These are phyloP conservation scores for Eucidaris tribuloides DNA, from an alignment of 35 echinoderm and acorn worm species.

Conservation along the genomic window DNA sequence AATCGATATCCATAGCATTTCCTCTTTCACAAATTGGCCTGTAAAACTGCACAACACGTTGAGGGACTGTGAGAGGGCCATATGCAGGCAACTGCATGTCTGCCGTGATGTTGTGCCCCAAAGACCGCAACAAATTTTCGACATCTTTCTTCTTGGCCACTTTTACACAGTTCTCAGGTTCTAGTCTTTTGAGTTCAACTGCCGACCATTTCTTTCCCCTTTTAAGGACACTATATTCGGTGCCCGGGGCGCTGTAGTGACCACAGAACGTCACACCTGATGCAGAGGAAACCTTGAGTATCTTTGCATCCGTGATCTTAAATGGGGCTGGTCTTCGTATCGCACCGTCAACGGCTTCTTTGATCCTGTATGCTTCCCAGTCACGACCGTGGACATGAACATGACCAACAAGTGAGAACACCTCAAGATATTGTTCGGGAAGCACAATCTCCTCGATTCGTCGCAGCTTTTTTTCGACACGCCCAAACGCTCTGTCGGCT, in stretches of 20 bases:
- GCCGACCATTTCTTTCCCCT: conserved; percentile 5
- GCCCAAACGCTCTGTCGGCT: conserved; percentile 40
- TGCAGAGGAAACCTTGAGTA: background rate
- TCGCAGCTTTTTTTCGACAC: conserved; percentile 33
- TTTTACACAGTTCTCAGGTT: conserved; percentile 23
- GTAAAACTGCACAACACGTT: background rate
- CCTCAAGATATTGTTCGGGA: conserved; percentile 29
- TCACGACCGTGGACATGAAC: conserved; percentile 13
- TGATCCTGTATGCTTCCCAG: conserved; percentile 9
- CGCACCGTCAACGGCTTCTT: background rate
- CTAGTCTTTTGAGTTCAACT: background rate
- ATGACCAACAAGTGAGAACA: conserved; percentile 1
- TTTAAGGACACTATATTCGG: background rate
- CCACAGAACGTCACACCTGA: background rate
- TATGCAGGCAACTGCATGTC: background rate
- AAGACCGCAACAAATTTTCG: background rate
- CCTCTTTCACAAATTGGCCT: background rate
- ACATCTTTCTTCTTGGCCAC: background rate
- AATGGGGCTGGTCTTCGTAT: background rate
- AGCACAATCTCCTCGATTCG: conserved; percentile 38
- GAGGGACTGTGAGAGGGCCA: background rate
- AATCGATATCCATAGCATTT: background rate
- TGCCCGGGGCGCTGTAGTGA: conserved; percentile 12
- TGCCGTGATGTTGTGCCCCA: background rate
- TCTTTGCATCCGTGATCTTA: conserved; percentile 46